Evolutionary conservation across 2,113 vertebrate genomes (phyloP).

Genomic region (Acanthisitta chloris): DNA sequence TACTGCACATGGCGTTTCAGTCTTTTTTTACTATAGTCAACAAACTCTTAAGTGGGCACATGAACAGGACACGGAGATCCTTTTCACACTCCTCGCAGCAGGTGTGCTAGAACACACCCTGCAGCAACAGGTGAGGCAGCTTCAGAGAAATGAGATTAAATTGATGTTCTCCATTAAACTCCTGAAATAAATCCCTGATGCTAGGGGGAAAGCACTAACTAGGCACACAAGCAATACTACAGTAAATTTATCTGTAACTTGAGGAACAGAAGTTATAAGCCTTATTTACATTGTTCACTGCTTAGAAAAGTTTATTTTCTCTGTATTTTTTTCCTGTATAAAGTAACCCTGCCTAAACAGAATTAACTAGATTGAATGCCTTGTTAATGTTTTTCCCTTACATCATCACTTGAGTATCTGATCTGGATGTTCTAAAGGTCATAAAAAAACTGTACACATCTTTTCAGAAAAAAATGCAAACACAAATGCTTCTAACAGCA

Average conservation of each 20-base stretch:
- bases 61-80: background rate
- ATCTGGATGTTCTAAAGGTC: background rate
- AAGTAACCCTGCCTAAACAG: background rate
- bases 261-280: background rate
- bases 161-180: background rate
- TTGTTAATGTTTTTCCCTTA: background rate
- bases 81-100: background rate
- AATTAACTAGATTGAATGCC: background rate
- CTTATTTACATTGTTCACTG: background rate
- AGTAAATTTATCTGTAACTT: background rate
- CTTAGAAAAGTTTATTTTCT: background rate
- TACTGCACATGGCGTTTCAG: accelerated
- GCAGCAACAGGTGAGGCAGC: background rate
- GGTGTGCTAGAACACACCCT: background rate
- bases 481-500: background rate
- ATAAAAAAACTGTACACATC: background rate
- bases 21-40: background rate
- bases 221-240: background rate
- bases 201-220: background rate
- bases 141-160: background rate
- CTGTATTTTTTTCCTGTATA: background rate
- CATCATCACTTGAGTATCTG: background rate
- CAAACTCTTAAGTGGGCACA: background rate
- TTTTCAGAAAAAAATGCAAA: background rate
- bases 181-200: background rate